Evolutionary conservation across 2,797 vertebrate genomes (phyloP).

Genomic region (Micrastur ruficollis): DNA sequence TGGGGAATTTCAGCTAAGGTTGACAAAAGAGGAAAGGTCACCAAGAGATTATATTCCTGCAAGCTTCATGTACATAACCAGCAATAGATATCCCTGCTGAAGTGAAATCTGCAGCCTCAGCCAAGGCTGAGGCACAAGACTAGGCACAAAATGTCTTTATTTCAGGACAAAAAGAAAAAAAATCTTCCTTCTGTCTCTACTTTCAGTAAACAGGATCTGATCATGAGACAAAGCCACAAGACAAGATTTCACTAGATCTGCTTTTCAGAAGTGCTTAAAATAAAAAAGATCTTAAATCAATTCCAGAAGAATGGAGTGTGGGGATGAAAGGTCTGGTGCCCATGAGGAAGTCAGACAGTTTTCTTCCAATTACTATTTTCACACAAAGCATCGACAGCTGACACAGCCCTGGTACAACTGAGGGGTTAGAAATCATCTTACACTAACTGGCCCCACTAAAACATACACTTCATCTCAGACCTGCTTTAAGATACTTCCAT

Average conservation of each 20-base stretch:
- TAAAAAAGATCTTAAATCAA: not conserved
- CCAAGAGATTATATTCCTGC: not conserved
- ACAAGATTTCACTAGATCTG: not conserved
- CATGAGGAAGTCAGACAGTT: not conserved
- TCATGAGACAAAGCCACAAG: not conserved
- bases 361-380: not conserved
- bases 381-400: not conserved
- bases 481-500: not conserved
- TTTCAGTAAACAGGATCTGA: not conserved
- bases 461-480: not conserved
- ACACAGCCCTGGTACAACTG: not conserved
- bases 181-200: too few relatives aligned
- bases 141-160: not conserved
- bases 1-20: not conserved
- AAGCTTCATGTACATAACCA: not conserved
- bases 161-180: not conserved
- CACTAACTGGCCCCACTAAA: not conserved
- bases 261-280: not conserved
- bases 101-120: not conserved
- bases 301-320: not conserved
- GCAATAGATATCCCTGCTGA: not conserved
- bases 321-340: not conserved
- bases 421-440: not conserved
- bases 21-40: not conserved
- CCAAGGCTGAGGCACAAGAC: not conserved